Evolutionary conservation across 23 tunicate genomes (phyloP).

Genomic region (Phallusia fumigata): DNA sequence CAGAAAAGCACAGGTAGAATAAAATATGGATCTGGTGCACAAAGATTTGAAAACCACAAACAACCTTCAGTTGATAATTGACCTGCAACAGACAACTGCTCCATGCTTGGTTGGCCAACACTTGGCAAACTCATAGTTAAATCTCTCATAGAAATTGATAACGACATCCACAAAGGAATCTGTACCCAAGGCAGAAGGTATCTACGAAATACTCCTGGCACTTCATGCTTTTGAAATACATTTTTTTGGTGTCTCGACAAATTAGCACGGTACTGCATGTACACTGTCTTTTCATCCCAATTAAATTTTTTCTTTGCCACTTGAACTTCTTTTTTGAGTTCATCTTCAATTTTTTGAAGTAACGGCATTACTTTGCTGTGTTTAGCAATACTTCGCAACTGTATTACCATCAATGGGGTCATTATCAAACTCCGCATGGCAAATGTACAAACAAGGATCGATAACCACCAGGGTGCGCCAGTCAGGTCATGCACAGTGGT

Average conservation of each 20-base stretch:
- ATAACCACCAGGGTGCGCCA: constrained; percentile 76
- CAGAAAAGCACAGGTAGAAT: constrained; percentile 55
- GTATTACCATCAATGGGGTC: constrained; percentile 57
- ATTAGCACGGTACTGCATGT: constrained; percentile 22
- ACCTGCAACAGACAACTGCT: constrained; percentile 2
- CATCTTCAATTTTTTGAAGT: constrained; percentile 22
- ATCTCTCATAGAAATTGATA: constrained; percentile 69
- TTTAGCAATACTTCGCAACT: constrained; percentile 49
- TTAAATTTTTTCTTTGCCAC: constrained; percentile 40
- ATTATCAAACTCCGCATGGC: constrained; percentile 40
- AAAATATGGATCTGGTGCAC: constrained; percentile 41
- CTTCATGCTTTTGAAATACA: constrained; percentile 45
- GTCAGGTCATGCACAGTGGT: constrained; percentile 57
- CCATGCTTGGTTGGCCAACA: constrained; percentile 1
- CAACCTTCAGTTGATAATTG: constrained; percentile 59
- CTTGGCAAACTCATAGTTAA: constrained; percentile 56
- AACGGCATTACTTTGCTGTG: constrained; percentile 34
- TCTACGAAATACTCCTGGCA: constrained; percentile 55
- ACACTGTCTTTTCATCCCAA: constrained; percentile 53
- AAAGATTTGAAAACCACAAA: constrained; percentile 68
- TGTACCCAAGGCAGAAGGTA: constrained; percentile 73
- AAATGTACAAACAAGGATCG: constrained; percentile 59
- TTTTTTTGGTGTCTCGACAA: constrained; percentile 32
- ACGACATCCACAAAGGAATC: constrained; percentile 76
- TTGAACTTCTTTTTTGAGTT: constrained; percentile 37